Percentiles rank a stretch among this genome's conserved stretches.
These are phyloP conservation scores for Mormyrus lacerda DNA, from an alignment of 2,113 vertebrate species.

Conservation along the genomic window DNA sequence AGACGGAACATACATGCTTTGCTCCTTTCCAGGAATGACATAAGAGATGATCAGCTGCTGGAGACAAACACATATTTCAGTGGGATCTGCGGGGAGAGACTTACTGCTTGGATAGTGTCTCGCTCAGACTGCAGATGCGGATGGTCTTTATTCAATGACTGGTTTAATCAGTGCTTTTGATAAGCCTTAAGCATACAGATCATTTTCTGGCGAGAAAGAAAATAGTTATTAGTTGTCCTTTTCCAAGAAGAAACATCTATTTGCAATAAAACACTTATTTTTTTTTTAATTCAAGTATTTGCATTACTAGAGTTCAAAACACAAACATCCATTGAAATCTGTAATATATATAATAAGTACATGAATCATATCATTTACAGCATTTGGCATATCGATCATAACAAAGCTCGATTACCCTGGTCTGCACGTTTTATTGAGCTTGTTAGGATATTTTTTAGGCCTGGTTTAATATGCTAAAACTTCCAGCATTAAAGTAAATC, in stretches of 20 bases:
- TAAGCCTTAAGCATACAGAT: neutral
- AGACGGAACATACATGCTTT: neutral
- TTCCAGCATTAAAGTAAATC: neutral
- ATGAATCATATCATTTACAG: too few relatives aligned
- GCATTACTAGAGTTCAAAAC: neutral
- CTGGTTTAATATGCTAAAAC: neutral
- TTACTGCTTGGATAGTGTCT: neutral
- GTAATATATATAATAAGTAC: neutral
- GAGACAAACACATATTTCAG: constrained; percentile 1
- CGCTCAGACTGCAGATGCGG: neutral
- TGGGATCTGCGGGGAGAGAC: neutral
- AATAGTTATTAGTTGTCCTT: neutral
- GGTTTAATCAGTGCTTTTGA: constrained; percentile 12
- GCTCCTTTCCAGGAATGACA: neutral
- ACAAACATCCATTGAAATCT: neutral
- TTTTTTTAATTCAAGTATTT: neutral
- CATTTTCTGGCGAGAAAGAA: neutral
- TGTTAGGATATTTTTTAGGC: neutral
- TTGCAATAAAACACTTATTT: neutral
- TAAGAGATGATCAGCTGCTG: neutral
- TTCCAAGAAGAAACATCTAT: neutral
- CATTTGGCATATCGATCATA: neutral
- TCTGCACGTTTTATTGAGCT: neutral
- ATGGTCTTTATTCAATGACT: neutral
- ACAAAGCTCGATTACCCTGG: neutral